Evolutionary conservation across 2,888 invertebrate species (phyloP), one percentile per base, ranked within the genome.

Genomic region (Agelastica alni): DNA sequence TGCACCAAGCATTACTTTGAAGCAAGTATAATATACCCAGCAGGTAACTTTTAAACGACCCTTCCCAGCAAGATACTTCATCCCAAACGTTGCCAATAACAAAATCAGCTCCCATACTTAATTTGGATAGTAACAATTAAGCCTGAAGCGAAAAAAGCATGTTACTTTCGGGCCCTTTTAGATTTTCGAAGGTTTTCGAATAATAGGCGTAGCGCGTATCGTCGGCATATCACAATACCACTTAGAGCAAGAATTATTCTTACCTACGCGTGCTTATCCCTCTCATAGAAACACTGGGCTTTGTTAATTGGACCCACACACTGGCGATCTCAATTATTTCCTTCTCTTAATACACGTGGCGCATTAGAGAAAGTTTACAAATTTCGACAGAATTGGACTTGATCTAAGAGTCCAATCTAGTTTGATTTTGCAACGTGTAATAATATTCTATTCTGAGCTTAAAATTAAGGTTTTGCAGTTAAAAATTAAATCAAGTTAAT

Each of bases 181-280:
- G 34, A 14, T 20, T 39, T 39, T 20, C 18, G 16, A 18, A 60
- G 60, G 52, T 53, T 58, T n/a, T 31, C 32, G 49, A 47, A 66
- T 64, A 65, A 68, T 65, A 56, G 67, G 61, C n/a, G 64, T 66
- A 63, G 49, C 32, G 56, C 58, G 65, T 69, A 71, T 71, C 70
- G 64, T 70, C 71, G 67, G 64, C 67, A 61, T 68, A 73, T 72
- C 70, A 72, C 68, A 71, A 72, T 71, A 68, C 70, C 71, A 69
- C 71, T 73, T 69, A 69, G 58, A 49, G 44, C 56, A 56, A 58
- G 61, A 68, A 63, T 65, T 61, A 63, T 67, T 68, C 66, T 67
- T 69, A 67, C 67, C 64, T 69, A 66, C 65, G 63, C 66, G 64
- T 68, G 65, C 64, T 65, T 58, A 52, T 46, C 52, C 53, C 56